Evolutionary conservation across 1,140 invertebrate species (phyloP), one percentile per base, ranked within the genome.

Genomic region (Eriocheir sinensis): DNA sequence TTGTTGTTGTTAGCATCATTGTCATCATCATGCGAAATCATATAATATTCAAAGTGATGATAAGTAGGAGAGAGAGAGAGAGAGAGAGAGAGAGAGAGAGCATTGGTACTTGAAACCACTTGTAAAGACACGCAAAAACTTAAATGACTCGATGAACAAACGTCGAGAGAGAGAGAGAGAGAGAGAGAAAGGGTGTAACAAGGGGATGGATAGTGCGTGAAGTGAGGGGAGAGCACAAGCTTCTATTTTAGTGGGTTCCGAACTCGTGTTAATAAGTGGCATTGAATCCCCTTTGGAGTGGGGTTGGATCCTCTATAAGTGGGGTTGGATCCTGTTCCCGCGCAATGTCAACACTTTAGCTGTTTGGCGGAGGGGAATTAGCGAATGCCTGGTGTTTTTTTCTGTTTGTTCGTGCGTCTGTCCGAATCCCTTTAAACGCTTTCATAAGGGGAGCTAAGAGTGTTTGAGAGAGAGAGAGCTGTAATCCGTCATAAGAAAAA

Each of bases 381-480:
- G 60, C 27, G 6, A n/a, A n/a, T 21, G 21, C n/a, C 21, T 72
- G 60, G 60, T 72, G 60, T 72, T 27, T 9, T n/a, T 72, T 21
- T 72, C 21, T 21, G 12, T 21, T 21, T 72, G 60, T 27, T 21
- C 21, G 60, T 12, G 9, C 27, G 60, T 21, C 21, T n/a, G 60
- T 72, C 21, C n/a, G 60, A 72, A 72, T 72, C 60, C 4, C 60
- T 72, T n/a, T n/a, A 0, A 12, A n/a, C 60, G 60, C 60, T 72
- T 72, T 72, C 21, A n/a, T 72, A n/a, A n/a, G n/a, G n/a, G n/a
- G n/a, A n/a, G 15, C 44, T 48, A 15, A 41, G 34, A 6, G 40
- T 6, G 81, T 85, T 15, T 27, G 21, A 27, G 40, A 21, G 88
- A 89, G 41, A 89, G 41, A 89, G 88, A 89, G n/a, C n/a, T n/a